Conservation (phyloP, 2,888 invertebrate species). For the Hedya salicella region DNA sequence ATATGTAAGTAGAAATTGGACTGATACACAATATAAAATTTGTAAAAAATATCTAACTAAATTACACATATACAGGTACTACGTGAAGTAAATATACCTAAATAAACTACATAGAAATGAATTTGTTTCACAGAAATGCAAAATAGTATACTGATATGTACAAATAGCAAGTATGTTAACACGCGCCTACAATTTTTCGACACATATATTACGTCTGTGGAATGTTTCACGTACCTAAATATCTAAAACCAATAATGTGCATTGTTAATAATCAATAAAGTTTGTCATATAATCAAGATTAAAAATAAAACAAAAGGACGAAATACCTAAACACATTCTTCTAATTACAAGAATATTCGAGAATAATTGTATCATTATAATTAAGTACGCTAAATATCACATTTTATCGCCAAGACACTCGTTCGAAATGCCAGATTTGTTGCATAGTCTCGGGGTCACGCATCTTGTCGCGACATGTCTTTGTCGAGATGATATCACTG, state of each 20-base stretch:
- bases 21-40: not conserved
- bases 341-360: slow-evolving; percentile 3
- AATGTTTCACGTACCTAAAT: not conserved
- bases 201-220: not conserved
- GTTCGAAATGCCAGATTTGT: slow-evolving; percentile 89
- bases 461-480: slow-evolving; percentile 78
- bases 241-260: not conserved
- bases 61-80: slow-evolving; percentile 27
- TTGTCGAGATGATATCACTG: slow-evolving; percentile 82
- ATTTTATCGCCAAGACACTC: slow-evolving; percentile 87
- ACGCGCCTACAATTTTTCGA: not conserved
- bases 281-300: not conserved
- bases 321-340: slow-evolving; percentile 1
- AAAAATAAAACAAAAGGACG: not conserved
- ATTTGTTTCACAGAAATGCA: not conserved
- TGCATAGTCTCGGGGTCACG: slow-evolving; percentile 61
- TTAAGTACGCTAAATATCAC: slow-evolving; percentile 50
- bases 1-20: not conserved
- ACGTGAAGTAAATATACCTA: slow-evolving; percentile 22
- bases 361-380: slow-evolving; percentile 8
- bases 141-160: too few relatives aligned
- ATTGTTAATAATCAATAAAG: not conserved
- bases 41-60: not conserved
- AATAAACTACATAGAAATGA: slow-evolving; percentile 9
- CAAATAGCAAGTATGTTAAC: too few relatives aligned